Conservation (phyloP, 2,113 vertebrate species). For the Cinclus mexicanus region DNA sequence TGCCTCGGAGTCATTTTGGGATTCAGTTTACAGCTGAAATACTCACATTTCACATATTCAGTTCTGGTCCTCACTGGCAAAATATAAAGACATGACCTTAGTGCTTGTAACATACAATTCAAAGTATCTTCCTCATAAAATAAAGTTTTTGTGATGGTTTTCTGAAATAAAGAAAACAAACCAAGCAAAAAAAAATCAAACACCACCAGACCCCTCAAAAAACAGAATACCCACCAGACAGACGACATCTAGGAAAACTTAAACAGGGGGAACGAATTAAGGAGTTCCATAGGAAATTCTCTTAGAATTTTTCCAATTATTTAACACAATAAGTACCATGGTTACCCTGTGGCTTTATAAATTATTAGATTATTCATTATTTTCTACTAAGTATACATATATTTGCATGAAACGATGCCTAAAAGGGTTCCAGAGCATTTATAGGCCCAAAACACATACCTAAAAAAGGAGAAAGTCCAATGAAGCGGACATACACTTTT, state of each 20-base stretch:
- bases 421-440: fast-evolving
- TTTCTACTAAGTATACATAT: fast-evolving
- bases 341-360: fast-evolving
- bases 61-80: fast-evolving
- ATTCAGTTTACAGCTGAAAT: neutral
- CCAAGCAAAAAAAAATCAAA: neutral
- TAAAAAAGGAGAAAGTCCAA: neutral
- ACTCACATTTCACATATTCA: fast-evolving
- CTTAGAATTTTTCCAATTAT: fast-evolving
- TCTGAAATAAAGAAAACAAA: neutral
- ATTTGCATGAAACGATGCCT: fast-evolving
- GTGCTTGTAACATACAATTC: neutral
- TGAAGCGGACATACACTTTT: fast-evolving
- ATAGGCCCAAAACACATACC: fast-evolving
- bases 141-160: fast-evolving
- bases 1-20: fast-evolving
- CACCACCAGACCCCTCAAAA: neutral
- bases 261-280: fast-evolving
- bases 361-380: fast-evolving
- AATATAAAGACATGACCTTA: fast-evolving
- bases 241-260: fast-evolving
- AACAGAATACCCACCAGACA: fast-evolving
- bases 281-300: fast-evolving
- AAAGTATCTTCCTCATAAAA: fast-evolving
- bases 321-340: fast-evolving